phyloP scores from a whole-genome alignment of 2,888 invertebrate species.

The Hecatera dysodea region DNA sequence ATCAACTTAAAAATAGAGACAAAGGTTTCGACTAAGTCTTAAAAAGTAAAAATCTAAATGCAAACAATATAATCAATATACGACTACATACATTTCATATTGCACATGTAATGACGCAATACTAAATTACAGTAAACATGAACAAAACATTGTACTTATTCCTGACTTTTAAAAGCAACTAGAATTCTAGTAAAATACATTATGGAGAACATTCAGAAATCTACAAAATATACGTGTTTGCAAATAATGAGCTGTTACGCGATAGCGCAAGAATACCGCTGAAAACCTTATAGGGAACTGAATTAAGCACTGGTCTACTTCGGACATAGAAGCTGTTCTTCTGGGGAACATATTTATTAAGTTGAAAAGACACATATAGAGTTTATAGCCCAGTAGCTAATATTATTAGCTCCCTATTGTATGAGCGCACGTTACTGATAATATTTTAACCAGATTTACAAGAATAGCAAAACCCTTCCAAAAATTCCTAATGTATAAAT shows the following conservation, averaged over 20 bases:
- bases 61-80: slow-evolving; percentile 54
- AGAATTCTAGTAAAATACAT: background rate
- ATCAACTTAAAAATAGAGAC: slow-evolving; percentile 39
- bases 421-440: background rate
- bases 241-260: background rate
- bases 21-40: slow-evolving; percentile 34
- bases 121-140: slow-evolving; percentile 46
- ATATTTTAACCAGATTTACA: background rate
- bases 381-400: background rate
- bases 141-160: slow-evolving; percentile 8
- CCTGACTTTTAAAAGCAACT: background rate
- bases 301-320: background rate
- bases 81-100: slow-evolving; percentile 38
- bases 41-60: slow-evolving; percentile 56
- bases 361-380: background rate
- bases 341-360: no score
- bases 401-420: background rate
- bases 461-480: background rate
- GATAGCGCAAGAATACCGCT: background rate
- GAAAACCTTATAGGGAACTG: background rate
- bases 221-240: background rate
- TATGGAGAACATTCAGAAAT: background rate
- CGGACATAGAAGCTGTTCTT: background rate
- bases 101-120: slow-evolving; percentile 57
- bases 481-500: background rate